Evolutionary conservation across 2,113 vertebrate genomes (phyloP).

Genomic region (Brachypteracias leptosomus): DNA sequence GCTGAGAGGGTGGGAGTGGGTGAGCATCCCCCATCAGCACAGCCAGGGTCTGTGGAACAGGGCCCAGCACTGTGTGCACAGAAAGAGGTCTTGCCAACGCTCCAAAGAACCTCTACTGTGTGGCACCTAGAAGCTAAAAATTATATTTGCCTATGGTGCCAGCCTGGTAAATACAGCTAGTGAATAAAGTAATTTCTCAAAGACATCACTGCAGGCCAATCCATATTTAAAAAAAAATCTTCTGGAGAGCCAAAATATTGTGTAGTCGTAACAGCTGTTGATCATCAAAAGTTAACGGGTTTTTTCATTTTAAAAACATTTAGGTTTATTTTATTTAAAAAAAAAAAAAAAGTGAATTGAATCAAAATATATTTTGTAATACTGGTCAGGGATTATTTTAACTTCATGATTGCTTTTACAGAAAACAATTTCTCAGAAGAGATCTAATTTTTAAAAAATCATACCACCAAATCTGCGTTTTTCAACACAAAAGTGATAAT

Average conservation of each 20-base stretch:
- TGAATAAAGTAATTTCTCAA: neutral
- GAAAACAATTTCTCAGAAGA: neutral
- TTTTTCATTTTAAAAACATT: neutral
- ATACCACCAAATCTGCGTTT: neutral
- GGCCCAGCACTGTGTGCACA: fast-evolving
- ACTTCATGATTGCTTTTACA: neutral
- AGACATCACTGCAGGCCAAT: neutral
- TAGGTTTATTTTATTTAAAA: neutral
- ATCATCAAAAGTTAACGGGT: neutral
- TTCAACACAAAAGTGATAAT: neutral
- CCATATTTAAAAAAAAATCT: neutral
- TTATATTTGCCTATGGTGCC: fast-evolving
- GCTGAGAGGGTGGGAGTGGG: fast-evolving
- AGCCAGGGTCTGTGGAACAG: fast-evolving
- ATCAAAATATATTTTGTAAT: neutral
- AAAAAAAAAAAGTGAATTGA: neutral
- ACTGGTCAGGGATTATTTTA: neutral
- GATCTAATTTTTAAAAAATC: neutral
- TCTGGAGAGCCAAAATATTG: neutral
- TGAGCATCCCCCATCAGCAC: neutral
- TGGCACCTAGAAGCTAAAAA: neutral
- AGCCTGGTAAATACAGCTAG: neutral
- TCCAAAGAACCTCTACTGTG: too few species aligned
- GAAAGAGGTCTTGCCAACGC: neutral
- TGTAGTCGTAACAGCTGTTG: neutral